Percentiles rank a stretch among this genome's conserved stretches.
phyloP scores from a whole-genome alignment of 2,888 invertebrate species.

The Napeogenes inachia region DNA sequence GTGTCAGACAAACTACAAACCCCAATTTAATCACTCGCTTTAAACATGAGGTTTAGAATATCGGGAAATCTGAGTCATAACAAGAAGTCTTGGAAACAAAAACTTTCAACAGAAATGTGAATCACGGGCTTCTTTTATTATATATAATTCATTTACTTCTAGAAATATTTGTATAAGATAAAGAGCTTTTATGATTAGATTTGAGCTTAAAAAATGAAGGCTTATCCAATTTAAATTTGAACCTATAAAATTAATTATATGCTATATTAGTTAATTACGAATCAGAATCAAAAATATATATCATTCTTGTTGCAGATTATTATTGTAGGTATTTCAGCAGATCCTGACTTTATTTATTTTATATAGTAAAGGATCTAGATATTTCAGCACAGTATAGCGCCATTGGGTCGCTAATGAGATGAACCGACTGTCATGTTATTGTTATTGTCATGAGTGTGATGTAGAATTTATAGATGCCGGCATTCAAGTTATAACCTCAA shows the following conservation, averaged over 20 bases:
- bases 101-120: slow-evolving; percentile 10
- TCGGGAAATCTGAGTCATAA: slow-evolving; percentile 43
- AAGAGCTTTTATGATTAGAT: no score
- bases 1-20: slow-evolving; percentile 4
- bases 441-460: slow-evolving; percentile 54
- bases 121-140: background rate
- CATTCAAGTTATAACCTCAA: slow-evolving; percentile 70
- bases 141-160: background rate
- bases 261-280: no score
- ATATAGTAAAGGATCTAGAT: background rate
- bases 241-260: no score
- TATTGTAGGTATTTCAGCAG: no score
- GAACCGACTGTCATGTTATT: slow-evolving; percentile 51
- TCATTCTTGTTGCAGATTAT: no score
- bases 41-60: slow-evolving; percentile 37
- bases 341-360: background rate
- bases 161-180: no score
- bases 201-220: no score
- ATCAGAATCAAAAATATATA: no score
- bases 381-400: slow-evolving; percentile 30
- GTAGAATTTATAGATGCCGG: slow-evolving; percentile 56
- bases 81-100: slow-evolving; percentile 18
- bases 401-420: slow-evolving; percentile 40
- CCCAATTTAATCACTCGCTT: slow-evolving; percentile 21
- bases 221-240: no score